Base-by-base conservation (phyloP, 2,888 invertebrate species). In the Hyposoter dolosus region DNA sequence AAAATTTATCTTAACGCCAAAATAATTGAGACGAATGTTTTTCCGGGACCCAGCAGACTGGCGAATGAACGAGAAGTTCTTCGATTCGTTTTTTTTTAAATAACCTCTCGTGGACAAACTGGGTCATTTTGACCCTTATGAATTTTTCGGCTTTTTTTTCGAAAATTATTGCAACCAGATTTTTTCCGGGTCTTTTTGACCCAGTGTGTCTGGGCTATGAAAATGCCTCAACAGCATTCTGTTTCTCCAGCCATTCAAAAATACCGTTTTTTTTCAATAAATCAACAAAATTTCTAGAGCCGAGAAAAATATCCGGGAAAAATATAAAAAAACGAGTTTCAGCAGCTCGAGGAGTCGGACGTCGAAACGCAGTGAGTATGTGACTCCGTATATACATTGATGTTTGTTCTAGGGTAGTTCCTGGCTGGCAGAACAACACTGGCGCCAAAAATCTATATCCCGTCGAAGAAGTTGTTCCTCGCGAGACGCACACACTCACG, bases 241-340 rank as follows among this genome's bases (percentile, higher is more conserved):
- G n/a, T n/a, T n/a, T n/a, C n/a, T n/a, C n/a, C n/a, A n/a, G n/a
- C n/a, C n/a, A n/a, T n/a, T n/a, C n/a, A n/a, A n/a, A n/a, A n/a
- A n/a, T n/a, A n/a, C n/a, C n/a, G n/a, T n/a, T n/a, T n/a, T n/a
- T n/a, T n/a, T n/a, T n/a, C 23, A 56, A 56, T 10, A 12, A 56
- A 56, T 56, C 10, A 56, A 56, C 0, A 10, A 23, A 3, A 7
- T 56, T 23, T 3, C 10, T 19, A 53, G n/a, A 1, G 87, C 87
- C 84, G 87, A 87, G 87, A 77, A 87, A 89, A 89, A 88, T 88
- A 84, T 85, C 71, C 50, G 47, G 10, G 35, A 19, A 77, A 77
- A 83, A 85, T 85, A 84, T 6, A 23, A 82, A 84, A 85, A 85
- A 69, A 83, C n/a, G 65, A 53, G n/a, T 50, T 10, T 19, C 66